These are phyloP conservation scores for Sitta europaea DNA, from an alignment of 2,113 vertebrate genomes.

Conservation along the genomic window DNA sequence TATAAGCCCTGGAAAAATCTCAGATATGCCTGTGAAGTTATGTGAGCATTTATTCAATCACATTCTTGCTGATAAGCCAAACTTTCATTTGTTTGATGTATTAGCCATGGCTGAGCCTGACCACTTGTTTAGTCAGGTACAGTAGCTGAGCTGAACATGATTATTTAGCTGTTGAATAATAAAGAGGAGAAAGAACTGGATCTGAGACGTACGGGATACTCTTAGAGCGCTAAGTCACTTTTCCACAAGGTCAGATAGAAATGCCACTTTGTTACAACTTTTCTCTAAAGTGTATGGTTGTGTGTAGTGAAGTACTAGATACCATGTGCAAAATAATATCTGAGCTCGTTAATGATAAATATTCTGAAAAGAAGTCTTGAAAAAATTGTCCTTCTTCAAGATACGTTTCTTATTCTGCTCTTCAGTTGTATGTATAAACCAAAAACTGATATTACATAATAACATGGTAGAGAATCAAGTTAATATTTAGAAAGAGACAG, in stretches of 20 bases:
- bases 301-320: background rate
- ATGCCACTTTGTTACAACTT: background rate
- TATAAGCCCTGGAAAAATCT: constrained; percentile 41
- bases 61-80: constrained; percentile 43
- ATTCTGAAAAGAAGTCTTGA: background rate
- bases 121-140: constrained; percentile 27
- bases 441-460: background rate
- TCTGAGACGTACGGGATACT: background rate
- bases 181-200: background rate
- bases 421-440: background rate
- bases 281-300: background rate
- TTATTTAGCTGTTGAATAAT: background rate
- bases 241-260: background rate
- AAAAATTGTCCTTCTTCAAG: background rate
- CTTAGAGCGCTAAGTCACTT: background rate
- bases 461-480: background rate
- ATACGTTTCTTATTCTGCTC: background rate
- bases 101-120: background rate
- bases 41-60: constrained; percentile 10
- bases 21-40: constrained; percentile 51
- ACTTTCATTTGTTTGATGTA: constrained; percentile 5
- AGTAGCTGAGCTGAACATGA: background rate
- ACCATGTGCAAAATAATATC: background rate
- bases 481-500: background rate
- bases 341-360: background rate